Evolutionary conservation across 2,113 vertebrate genomes (phyloP).

Genomic region (Notechis scutatus): DNA sequence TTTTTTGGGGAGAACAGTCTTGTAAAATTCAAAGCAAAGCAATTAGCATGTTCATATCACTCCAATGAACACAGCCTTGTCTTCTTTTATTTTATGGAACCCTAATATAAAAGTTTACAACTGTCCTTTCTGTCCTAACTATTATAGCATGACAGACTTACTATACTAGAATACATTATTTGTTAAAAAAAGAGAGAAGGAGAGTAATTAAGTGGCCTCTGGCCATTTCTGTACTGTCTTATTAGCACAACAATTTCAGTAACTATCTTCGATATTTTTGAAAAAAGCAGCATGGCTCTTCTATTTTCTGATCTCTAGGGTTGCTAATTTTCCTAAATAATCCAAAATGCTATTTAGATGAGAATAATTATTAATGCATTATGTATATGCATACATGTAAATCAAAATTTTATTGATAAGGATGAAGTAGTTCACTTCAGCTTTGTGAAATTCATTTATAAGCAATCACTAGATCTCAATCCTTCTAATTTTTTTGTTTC

Average conservation of each 20-base stretch:
- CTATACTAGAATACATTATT: slow-evolving; percentile 15
- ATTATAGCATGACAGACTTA: slow-evolving; percentile 21
- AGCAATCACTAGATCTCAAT: background rate
- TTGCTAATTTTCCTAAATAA: slow-evolving; percentile 39
- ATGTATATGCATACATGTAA: background rate
- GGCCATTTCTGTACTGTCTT: slow-evolving; percentile 23
- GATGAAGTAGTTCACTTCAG: slow-evolving; percentile 39
- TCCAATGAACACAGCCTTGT: background rate
- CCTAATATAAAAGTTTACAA: background rate
- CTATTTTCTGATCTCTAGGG: slow-evolving; percentile 27
- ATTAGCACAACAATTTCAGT: slow-evolving; percentile 1
- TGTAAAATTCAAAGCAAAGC: background rate
- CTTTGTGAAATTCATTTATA: background rate
- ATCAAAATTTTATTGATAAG: slow-evolving; percentile 2
- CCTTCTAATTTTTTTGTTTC: background rate
- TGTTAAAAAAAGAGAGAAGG: background rate
- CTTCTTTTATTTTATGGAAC: background rate
- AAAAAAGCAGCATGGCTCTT: slow-evolving; percentile 26
- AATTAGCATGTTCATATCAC: background rate
- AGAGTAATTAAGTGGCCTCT: slow-evolving; percentile 18
- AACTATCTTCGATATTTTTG: slow-evolving; percentile 24
- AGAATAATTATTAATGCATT: slow-evolving; percentile 30
- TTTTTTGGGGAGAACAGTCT: background rate
- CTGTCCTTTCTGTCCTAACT: slow-evolving; percentile 7
- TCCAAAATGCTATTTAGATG: slow-evolving; percentile 57